Evolutionary conservation across 2,888 invertebrate species (phyloP), one percentile per base, ranked within the genome.

Genomic region (Acleris literana): DNA sequence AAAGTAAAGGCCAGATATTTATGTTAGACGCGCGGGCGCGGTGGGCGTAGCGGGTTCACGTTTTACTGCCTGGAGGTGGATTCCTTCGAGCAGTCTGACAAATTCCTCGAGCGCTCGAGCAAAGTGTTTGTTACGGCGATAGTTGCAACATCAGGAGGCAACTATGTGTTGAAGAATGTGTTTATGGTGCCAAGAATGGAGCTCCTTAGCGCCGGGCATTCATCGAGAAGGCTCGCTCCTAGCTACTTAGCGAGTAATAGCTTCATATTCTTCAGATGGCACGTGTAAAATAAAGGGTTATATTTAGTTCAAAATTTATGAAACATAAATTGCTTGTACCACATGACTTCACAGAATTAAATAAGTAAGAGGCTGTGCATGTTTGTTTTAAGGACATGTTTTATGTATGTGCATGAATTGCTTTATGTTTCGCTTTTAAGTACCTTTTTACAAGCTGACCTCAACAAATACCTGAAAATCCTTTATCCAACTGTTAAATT

Each of bases 141-240:
- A 86, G 87, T 87, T 84, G 87, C 83, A 86, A 88, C 89, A 84
- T 86, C 86, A 79, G 73, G 78, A 78, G 79, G 78, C 83, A 92
- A 92, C 90, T 90, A 91, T 91, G 90, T 90, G 91, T 87, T 87
- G 86, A 90, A 91, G 90, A 90, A 92, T 92, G 90, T 88, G 88
- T 91, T 90, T 90, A 90, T 86, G 85, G 86, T 87, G 89, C 88
- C 89, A 88, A 86, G 87, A 88, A 88, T 88, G 85, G 81, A 84
- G 86, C 90, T 88, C 81, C 85, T 91, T 87, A 90, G 87, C 72
- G 58, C 44, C 58, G 70, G 71, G 70, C 72, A 78, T 79, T 79
- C 79, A 74, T 77, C 66, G 66, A 33, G 55, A 33, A 39, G 51
- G 58, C 46, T 59, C 29, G 49, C 52, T 53, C 29, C 52, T 22